These are phyloP conservation scores for Channa maculata DNA, from an alignment of 2,113 vertebrate genomes.

Conservation along the genomic window DNA sequence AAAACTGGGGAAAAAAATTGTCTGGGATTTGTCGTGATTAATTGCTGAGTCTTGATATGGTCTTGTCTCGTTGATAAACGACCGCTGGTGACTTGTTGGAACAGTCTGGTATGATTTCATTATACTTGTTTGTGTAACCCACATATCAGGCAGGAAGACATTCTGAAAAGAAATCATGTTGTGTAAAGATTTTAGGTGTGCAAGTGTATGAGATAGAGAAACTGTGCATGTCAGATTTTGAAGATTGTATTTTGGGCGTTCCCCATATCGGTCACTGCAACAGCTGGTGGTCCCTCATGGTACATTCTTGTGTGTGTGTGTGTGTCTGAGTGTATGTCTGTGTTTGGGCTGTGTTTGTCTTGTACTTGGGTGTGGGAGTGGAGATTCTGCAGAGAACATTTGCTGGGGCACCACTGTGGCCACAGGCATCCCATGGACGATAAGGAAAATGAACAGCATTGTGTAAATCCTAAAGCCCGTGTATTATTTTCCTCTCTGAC, in stretches of 20 bases:
- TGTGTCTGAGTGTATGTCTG: slow-evolving; percentile 39
- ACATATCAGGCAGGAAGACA: background rate
- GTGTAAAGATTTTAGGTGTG: slow-evolving; percentile 15
- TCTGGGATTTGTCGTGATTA: background rate
- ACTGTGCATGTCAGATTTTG: slow-evolving; percentile 35
- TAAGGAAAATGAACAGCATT: slow-evolving; percentile 43
- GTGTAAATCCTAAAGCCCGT: slow-evolving; percentile 20
- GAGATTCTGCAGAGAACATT: slow-evolving; percentile 55
- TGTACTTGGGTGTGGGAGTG: slow-evolving; percentile 54
- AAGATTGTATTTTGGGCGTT: slow-evolving; percentile 60
- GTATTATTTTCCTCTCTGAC: slow-evolving; percentile 11
- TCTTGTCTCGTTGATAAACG: slow-evolving; percentile 26
- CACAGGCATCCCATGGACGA: slow-evolving; percentile 55
- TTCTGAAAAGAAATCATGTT: background rate
- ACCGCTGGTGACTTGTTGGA: slow-evolving; percentile 7
- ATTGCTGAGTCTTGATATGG: slow-evolving; percentile 20
- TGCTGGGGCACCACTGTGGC: slow-evolving; percentile 54
- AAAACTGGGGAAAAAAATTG: background rate
- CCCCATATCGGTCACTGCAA: slow-evolving; percentile 49
- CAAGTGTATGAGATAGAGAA: background rate
- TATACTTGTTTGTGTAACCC: slow-evolving; percentile 8
- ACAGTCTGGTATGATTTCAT: slow-evolving; percentile 10
- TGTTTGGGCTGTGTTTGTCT: slow-evolving; percentile 18
- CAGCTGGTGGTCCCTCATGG: slow-evolving; percentile 74
- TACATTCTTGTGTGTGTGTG: slow-evolving; percentile 70